Base-by-base conservation (phyloP, 2,113 vertebrate species). In the Corythornis madagascariensis region DNA sequence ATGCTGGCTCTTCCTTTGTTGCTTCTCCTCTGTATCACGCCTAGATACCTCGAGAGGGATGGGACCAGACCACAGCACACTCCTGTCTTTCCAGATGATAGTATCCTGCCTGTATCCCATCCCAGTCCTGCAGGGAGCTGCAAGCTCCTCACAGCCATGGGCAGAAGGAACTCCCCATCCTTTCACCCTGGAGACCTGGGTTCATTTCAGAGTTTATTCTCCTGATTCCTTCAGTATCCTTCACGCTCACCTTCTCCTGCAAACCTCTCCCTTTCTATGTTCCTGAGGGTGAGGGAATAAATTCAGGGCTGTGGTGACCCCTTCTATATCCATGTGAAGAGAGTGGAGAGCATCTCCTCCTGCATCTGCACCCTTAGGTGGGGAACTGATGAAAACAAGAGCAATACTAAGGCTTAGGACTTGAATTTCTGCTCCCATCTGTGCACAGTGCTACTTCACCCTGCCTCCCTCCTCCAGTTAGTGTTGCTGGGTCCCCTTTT, bases 391-490 rank as follows among this genome's bases (percentile, higher is more conserved):
- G 52, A 9, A 7, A 29, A 25, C 1, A 6, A 7, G 38, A 53
- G 66, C 38, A 15, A 10, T 10, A 2, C 33, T 14, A 59, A 31
- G 20, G 15, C 28, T 35, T 53, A n/a, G 66, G 45, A 20, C 33
- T 45, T 13, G 64, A 52, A 33, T 19, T 25, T 33, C 38, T 56
- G 19, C n/a, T 69, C 19, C 47, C 17, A 4, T 31, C 3, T 1
- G 33, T 31, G 47, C 67, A 6, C 7, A 1, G 33, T 50, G 29
- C 70, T 17, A 1, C 59, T 52, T 91, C 35, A 28, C 12, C 19
- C 69, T 31, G 55, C 40, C 28, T 25, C 24, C 21, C 43, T 72
- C 55, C 40, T 67, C 25, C 38, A 0, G 0, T 28, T 16, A 0
- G 25, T 16, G 1, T 20, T n/a, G 17, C 29, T 18, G 47, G 6